phyloP scores from a whole-genome alignment of 2,888 invertebrate species.

The Anarsia innoxiella region DNA sequence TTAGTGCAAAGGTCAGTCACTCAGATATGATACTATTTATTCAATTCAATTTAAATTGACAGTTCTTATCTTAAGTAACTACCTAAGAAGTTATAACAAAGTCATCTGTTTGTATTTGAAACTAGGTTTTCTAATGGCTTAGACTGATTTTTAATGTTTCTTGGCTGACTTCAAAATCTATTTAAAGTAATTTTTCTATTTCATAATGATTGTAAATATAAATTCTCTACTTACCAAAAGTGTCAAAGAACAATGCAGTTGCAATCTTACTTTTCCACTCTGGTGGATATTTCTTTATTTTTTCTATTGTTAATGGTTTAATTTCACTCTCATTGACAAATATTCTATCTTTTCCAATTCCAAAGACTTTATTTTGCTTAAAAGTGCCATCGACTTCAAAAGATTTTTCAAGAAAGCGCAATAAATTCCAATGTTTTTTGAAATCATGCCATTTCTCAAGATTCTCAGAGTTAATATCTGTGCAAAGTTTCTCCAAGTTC shows the following conservation, averaged over 20 bases:
- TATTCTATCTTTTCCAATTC: conserved; percentile 48
- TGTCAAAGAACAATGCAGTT: conserved; percentile 73
- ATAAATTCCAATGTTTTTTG: conserved; percentile 58
- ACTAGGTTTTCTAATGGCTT: too few species aligned
- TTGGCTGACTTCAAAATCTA: too few species aligned
- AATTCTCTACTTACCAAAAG: conserved; percentile 59
- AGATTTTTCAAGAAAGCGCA: conserved; percentile 60
- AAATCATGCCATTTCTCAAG: conserved; percentile 49
- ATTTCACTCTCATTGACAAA: conserved; percentile 68
- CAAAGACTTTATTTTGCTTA: conserved; percentile 70
- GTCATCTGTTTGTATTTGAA: too few species aligned
- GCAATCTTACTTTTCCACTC: conserved; percentile 75
- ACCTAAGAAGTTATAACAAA: too few species aligned
- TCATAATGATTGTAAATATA: too few species aligned
- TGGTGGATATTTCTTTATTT: conserved; percentile 54
- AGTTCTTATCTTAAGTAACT: too few species aligned
- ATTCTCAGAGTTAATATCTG: conserved; percentile 48
- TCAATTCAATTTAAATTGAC: too few species aligned
- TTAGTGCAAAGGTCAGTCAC: too few species aligned
- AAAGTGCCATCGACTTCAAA: conserved; percentile 65
- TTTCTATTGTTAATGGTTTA: conserved; percentile 63
- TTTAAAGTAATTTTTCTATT: too few species aligned
- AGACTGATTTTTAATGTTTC: too few species aligned
- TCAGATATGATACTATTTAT: too few species aligned
- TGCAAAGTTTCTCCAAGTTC: conserved; percentile 73